These are phyloP conservation scores for Terebella lapidaria DNA, from an alignment of 2,888 invertebrate species.

Conservation along the genomic window DNA sequence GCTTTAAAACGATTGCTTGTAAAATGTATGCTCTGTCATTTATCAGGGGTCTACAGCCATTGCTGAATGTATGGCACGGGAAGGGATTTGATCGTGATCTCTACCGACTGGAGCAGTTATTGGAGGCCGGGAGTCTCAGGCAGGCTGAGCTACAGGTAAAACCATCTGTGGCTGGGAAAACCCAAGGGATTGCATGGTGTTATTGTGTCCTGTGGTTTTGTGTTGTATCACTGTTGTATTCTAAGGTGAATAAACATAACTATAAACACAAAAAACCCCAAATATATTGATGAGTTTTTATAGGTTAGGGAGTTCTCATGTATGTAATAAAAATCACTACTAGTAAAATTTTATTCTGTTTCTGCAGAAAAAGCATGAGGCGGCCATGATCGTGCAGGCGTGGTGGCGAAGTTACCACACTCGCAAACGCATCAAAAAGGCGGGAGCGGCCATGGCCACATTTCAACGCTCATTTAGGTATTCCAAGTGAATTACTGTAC, in stretches of 20 bases:
- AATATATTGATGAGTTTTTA: too few relatives aligned
- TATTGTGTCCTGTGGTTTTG: too few relatives aligned
- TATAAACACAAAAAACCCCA: too few relatives aligned
- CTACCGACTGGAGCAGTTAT: conserved; percentile 33
- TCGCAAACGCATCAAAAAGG: conserved; percentile 37
- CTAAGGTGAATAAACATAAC: not conserved
- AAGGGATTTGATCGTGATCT: conserved; percentile 44
- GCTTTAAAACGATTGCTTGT: too few relatives aligned
- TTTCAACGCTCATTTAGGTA: conserved; percentile 49
- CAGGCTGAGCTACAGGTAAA: conserved; percentile 34
- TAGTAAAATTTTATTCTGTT: too few relatives aligned
- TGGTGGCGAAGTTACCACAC: conserved; percentile 44
- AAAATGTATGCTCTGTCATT: too few relatives aligned
- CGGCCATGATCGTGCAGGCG: conserved; percentile 47
- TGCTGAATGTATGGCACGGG: conserved; percentile 42
- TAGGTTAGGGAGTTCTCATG: too few relatives aligned
- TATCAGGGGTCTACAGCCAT: conserved; percentile 40
- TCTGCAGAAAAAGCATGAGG: conserved; percentile 37
- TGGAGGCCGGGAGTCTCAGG: conserved; percentile 39
- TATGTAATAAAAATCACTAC: too few relatives aligned
- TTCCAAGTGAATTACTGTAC: too few relatives aligned
- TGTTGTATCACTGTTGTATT: not conserved
- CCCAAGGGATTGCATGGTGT: too few relatives aligned
- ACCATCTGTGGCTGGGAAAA: too few relatives aligned
- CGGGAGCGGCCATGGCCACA: conserved; percentile 40